Base-by-base conservation (phyloP, 2,888 invertebrate species). In the Ectemnius cavifrons region DNA sequence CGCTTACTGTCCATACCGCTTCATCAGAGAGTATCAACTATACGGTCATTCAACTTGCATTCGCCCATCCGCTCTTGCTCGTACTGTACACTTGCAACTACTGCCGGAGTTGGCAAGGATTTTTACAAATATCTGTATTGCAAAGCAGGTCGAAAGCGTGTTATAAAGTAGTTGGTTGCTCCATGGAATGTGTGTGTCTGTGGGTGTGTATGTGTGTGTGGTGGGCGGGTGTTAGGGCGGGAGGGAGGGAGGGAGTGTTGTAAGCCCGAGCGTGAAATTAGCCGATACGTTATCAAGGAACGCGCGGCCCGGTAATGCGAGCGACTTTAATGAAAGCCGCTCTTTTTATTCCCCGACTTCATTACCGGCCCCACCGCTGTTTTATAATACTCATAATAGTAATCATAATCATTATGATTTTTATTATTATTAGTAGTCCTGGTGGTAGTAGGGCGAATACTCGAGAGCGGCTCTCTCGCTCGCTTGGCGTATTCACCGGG, bases 261-360 rank as follows among this genome's bases (percentile, higher is more conserved):
- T 37, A 63, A 67, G 71, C 77, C 64, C 70, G 76, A 78, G 79
- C 81, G 80, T 85, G 83, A 86, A 86, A 87, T 87, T 86, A 83
- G 80, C 71, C 80, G 80, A 79, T 81, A 80, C 71, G 77, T 83
- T 82, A 76, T 76, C 78, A 75, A 72, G 71, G 63, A 60, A 57
- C 67, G 63, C 45, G 20, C 5, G 47, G 66, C 47, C 57, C 58
- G 71, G 68, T 77, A 75, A 77, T 69, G 71, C 71, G 64, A 67
- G 75, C 63, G 71, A 69, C 60, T 76, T 70, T 82, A 79, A 82
- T 78, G 78, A 82, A 77, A 79, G 66, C 71, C 11, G 45, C 46
- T 18, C 27, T n/a, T 77, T 69, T 64, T 63, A 37, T 64, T 46
- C 58, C 23, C 14, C 20, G 4, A n/a, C 66, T 67, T 74, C 75